Evolutionary conservation across 2,888 invertebrate genomes (phyloP).

Genomic region (Sarcophaga caerulescens): DNA sequence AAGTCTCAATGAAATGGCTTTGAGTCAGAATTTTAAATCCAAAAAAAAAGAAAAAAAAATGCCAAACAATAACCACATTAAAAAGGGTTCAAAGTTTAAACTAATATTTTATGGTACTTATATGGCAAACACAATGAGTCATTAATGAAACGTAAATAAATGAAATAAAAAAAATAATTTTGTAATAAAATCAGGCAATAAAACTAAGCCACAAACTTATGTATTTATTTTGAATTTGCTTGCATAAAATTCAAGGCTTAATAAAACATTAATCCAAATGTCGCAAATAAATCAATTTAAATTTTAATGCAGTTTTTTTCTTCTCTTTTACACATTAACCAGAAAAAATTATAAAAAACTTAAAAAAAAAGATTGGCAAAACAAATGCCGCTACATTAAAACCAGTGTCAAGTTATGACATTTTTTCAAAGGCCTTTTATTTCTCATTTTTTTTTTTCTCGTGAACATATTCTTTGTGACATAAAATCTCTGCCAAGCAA

Average conservation of each 20-base stretch:
- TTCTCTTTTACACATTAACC: background rate
- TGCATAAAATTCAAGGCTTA: conserved; percentile 57
- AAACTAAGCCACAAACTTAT: background rate
- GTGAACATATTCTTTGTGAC: conserved; percentile 36
- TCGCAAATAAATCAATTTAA: conserved; percentile 65
- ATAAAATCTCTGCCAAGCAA: conserved; percentile 37
- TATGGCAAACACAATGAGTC: conserved; percentile 46
- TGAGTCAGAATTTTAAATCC: background rate
- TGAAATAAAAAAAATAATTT: conserved; percentile 13
- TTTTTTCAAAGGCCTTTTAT: conserved; percentile 37
- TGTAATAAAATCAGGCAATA: conserved; percentile 1
- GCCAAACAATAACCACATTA: background rate
- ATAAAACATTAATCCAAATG: conserved; percentile 63
- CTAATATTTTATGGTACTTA: conserved; percentile 14
- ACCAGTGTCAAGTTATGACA: conserved; percentile 65
- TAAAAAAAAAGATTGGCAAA: conserved; percentile 4
- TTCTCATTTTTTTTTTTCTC: background rate
- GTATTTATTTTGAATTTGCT: background rate
- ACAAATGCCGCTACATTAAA: conserved; percentile 62
- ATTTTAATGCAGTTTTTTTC: conserved; percentile 55
- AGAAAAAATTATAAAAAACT: conserved; percentile 7
- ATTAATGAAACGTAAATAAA: conserved; percentile 23
- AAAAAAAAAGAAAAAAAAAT: background rate
- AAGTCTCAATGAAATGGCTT: background rate
- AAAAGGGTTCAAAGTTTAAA: conserved; percentile 47